These are phyloP conservation scores for Sparidentex hasta DNA, from an alignment of 2,797 vertebrate species.

Conservation along the genomic window DNA sequence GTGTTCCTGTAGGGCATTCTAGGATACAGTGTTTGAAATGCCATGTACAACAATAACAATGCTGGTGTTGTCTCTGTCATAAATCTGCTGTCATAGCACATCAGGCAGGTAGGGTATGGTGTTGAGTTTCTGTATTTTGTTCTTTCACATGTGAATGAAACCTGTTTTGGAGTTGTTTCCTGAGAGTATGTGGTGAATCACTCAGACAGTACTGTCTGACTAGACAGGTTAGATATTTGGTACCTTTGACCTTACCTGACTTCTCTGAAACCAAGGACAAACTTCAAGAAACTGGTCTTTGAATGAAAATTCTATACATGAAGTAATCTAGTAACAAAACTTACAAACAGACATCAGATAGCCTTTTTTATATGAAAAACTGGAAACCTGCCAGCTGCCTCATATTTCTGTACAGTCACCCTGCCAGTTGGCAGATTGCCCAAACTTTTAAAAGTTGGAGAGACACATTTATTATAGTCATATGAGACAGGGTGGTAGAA, in stretches of 20 bases:
- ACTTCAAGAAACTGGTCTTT: neutral
- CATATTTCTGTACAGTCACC: neutral
- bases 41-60: neutral
- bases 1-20: slow-evolving; percentile 1
- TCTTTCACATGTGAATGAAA: neutral
- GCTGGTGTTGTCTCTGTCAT: neutral
- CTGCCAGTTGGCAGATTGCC: neutral
- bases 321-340: neutral
- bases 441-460: neutral
- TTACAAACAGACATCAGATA: neutral
- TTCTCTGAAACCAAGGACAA: neutral
- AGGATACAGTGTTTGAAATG: neutral
- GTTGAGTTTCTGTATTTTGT: neutral
- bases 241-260: slow-evolving; percentile 9
- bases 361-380: slow-evolving; percentile 3
- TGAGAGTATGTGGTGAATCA: neutral
- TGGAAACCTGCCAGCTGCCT: neutral
- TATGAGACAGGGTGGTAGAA: neutral
- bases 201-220: slow-evolving; percentile 15
- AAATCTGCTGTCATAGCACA: too few relatives aligned
- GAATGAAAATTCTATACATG: neutral
- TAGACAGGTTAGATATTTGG: neutral
- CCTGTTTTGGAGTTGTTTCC: neutral
- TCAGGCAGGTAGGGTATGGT: neutral
- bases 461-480: neutral